These are phyloP conservation scores for Apis mellifera DNA, from an alignment of 1,140 invertebrate genomes.

Conservation along the genomic window DNA sequence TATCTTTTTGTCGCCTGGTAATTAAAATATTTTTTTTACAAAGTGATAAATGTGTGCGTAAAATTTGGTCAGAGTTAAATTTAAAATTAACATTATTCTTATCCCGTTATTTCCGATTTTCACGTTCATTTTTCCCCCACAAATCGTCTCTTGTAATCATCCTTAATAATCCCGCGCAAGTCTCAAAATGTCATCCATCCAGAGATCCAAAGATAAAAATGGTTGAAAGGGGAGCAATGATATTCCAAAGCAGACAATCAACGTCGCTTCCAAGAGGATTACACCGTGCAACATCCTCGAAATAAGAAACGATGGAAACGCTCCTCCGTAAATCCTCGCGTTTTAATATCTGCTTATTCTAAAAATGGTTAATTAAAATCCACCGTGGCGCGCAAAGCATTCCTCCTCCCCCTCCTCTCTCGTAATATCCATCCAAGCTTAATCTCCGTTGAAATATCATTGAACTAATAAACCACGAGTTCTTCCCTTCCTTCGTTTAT, in stretches of 20 bases:
- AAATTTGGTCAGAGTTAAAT: no score
- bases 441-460: slow-evolving; percentile 49
- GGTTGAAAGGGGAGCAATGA: neutral
- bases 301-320: neutral
- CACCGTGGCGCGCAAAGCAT: neutral
- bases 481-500: neutral
- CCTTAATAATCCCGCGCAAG: neutral
- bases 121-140: no score
- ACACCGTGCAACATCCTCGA: neutral
- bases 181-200: neutral
- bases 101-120: no score
- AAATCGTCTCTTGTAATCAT: no score
- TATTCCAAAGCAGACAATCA: neutral
- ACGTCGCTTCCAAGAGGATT: neutral
- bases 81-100: no score
- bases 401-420: neutral
- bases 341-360: slow-evolving; percentile 38
- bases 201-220: neutral
- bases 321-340: neutral
- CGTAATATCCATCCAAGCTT: slow-evolving; percentile 21
- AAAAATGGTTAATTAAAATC: slow-evolving; percentile 49
- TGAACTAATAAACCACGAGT: slow-evolving; percentile 31
- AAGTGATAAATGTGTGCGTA: no score
- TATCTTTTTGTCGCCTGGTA: no score
- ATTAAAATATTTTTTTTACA: no score